phyloP scores from a whole-genome alignment of 2,797 vertebrate genomes.

The Coreius guichenoti region DNA sequence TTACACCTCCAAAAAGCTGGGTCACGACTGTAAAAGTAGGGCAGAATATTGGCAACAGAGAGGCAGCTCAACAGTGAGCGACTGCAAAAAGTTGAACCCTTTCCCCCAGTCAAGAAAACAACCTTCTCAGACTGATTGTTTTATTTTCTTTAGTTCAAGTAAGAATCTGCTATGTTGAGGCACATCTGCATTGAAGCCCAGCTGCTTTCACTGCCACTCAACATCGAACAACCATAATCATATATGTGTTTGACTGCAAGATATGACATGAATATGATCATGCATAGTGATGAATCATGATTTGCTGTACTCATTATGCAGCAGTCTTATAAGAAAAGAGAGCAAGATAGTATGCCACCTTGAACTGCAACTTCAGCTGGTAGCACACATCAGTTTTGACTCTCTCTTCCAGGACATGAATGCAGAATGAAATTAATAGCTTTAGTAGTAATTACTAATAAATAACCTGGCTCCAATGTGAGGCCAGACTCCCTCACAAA shows the following conservation, averaged over 20 bases:
- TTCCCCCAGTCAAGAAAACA: neutral
- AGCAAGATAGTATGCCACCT: neutral
- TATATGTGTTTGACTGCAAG: neutral
- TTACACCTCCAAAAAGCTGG: constrained; percentile 32
- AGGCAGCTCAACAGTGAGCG: constrained; percentile 10
- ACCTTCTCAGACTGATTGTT: neutral
- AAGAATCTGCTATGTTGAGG: neutral
- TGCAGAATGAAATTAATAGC: constrained; percentile 42
- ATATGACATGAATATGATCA: neutral
- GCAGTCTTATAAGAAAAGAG: neutral
- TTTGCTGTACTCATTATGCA: constrained; percentile 14
- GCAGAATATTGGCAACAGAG: constrained; percentile 30
- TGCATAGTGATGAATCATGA: constrained; percentile 19
- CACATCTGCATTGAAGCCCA: neutral
- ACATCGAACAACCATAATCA: neutral
- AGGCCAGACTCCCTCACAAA: constrained; percentile 50
- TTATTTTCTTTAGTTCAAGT: constrained; percentile 17
- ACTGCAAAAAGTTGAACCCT: constrained; percentile 21
- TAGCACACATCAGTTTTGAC: constrained; percentile 26
- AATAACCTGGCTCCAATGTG: constrained; percentile 41
- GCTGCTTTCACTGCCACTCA: neutral
- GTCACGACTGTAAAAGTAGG: constrained; percentile 34
- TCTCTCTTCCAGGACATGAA: constrained; percentile 35
- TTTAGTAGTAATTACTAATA: constrained; percentile 58
- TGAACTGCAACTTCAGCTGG: constrained; percentile 33